Conservation (phyloP, 1,140 invertebrate species). For the Laupala kohalensis region DNA sequence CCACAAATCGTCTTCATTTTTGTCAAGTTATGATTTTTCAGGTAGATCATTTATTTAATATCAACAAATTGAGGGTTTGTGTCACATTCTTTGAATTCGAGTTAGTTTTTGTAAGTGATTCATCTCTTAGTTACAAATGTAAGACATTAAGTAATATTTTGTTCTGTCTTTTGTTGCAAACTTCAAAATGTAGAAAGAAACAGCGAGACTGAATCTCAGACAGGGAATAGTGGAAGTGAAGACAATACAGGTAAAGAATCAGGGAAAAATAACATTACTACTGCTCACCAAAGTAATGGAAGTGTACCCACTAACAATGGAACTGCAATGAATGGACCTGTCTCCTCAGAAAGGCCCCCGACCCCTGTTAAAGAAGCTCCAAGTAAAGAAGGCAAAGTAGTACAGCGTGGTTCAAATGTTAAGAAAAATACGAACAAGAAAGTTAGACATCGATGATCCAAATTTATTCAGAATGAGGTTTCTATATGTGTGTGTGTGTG, state of each 20-base stretch:
- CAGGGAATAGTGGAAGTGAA: slow-evolving; percentile 50
- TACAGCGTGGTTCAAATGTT: slow-evolving; percentile 1
- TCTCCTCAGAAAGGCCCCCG: slow-evolving; percentile 4
- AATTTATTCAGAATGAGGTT: neutral
- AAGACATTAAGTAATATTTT: slow-evolving; percentile 15
- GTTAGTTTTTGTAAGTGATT: too few relatives aligned
- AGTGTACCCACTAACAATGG: neutral
- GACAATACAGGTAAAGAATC: slow-evolving; percentile 31
- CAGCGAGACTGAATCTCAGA: slow-evolving; percentile 81
- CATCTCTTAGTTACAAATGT: too few relatives aligned
- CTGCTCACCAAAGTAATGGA: neutral
- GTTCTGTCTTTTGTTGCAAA: slow-evolving; percentile 3
- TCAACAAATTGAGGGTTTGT: too few relatives aligned
- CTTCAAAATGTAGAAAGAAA: slow-evolving; percentile 49
- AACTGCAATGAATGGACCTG: slow-evolving; percentile 2
- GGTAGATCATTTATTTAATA: neutral
- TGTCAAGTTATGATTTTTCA: neutral
- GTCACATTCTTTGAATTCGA: too few relatives aligned
- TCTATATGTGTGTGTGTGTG: neutral
- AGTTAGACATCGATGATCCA: slow-evolving; percentile 11
- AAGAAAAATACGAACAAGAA: slow-evolving; percentile 14
- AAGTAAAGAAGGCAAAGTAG: slow-evolving; percentile 4
- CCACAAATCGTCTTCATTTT: slow-evolving; percentile 5
- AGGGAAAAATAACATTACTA: slow-evolving; percentile 7
- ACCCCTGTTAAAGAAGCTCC: slow-evolving; percentile 12